Evolutionary conservation across 2,113 vertebrate genomes (phyloP).

Genomic region (Aspiorhynchus laticeps): DNA sequence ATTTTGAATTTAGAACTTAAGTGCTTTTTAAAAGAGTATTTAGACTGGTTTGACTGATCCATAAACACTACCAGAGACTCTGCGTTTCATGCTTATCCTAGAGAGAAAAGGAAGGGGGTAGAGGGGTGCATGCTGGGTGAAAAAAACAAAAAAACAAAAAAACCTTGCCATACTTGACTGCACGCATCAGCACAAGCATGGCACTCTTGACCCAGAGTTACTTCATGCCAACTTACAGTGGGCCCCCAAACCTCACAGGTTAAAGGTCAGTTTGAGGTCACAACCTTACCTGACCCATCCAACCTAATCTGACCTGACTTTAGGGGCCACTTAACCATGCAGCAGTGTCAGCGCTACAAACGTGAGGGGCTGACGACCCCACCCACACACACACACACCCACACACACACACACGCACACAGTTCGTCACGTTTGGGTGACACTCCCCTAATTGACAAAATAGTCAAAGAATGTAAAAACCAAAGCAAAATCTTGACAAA

Average conservation of each 20-base stretch:
- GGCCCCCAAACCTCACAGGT: conserved; percentile 66
- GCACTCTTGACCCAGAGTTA: conserved; percentile 76
- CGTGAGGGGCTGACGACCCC: conserved; percentile 62
- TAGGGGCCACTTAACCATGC: conserved; percentile 70
- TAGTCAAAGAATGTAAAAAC: conserved; percentile 69
- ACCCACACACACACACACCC: conserved; percentile 57
- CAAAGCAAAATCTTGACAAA: conserved; percentile 74
- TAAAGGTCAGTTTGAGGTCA: conserved; percentile 71
- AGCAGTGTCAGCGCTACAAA: conserved; percentile 74
- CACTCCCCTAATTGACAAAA: conserved; percentile 73
- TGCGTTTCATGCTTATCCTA: conserved; percentile 62
- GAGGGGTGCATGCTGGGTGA: conserved; percentile 64
- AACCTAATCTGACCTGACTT: conserved; percentile 60
- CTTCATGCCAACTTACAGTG: conserved; percentile 79
- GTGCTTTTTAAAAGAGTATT: not conserved
- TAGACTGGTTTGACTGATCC: conserved; percentile 52
- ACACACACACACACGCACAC: conserved; percentile 17
- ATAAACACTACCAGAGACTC: conserved; percentile 68
- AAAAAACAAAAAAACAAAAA: conserved; percentile 51
- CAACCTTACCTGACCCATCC: conserved; percentile 61
- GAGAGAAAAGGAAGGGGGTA: conserved; percentile 66
- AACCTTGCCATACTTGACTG: conserved; percentile 77
- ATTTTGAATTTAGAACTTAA: not conserved
- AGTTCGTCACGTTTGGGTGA: conserved; percentile 73
- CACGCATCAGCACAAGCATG: conserved; percentile 77